Conservation (phyloP, 2,113 vertebrate genomes). For the Chamaetylas fuelleborni region DNA sequence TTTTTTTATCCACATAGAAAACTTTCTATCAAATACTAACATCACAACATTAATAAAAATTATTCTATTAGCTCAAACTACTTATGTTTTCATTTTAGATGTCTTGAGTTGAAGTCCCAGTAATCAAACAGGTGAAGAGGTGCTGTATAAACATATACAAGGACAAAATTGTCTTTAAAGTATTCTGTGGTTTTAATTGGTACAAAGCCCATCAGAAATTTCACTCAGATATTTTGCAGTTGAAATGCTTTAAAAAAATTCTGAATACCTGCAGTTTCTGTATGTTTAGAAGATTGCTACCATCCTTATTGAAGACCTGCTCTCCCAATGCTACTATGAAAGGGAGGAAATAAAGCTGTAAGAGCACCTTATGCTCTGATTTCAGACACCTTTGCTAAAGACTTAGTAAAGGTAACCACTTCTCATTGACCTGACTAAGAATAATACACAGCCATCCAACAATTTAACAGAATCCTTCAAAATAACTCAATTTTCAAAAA, state of each 20-base stretch:
- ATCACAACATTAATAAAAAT: neutral
- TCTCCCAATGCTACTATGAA: constrained; percentile 24
- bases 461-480: neutral
- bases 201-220: neutral
- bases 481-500: neutral
- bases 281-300: constrained; percentile 48
- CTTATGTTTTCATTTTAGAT: neutral
- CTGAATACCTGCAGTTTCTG: constrained; percentile 1
- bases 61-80: neutral
- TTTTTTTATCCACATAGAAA: neutral
- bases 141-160: neutral
- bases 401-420: neutral
- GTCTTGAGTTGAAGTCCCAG: accelerated
- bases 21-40: neutral
- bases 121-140: neutral
- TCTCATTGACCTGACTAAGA: neutral
- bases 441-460: neutral
- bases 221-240: neutral
- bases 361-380: neutral
- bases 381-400: neutral
- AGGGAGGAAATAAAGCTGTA: neutral
- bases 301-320: constrained; percentile 53
- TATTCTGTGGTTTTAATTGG: neutral
- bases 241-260: neutral
- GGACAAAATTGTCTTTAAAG: neutral